Conservation (phyloP, 2,888 invertebrate genomes). For the Lepidonotus clava region DNA sequence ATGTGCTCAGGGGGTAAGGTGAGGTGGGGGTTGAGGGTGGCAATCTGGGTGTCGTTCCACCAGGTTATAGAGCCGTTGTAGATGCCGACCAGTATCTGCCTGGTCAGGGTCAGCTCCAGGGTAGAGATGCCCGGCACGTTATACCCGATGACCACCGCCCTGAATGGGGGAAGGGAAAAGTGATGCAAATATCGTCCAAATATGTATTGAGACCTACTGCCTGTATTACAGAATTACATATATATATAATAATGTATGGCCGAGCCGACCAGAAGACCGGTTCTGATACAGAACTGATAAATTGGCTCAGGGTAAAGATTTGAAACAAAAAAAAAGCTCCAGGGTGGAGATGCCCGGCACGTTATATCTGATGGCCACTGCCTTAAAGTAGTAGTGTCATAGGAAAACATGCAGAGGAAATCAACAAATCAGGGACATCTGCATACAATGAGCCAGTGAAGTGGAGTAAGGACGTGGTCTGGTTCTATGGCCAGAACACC, state of each 20-base stretch:
- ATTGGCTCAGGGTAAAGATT: too few species aligned
- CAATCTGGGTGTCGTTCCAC: slow-evolving; percentile 72
- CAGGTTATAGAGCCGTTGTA: slow-evolving; percentile 72
- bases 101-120: slow-evolving; percentile 67
- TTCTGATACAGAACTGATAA: too few species aligned
- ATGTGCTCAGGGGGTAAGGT: slow-evolving; percentile 69
- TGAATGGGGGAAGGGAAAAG: slow-evolving; percentile 64
- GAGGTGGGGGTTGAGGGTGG: slow-evolving; percentile 65
- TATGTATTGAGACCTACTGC: too few species aligned
- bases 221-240: too few species aligned
- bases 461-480: slow-evolving; percentile 56
- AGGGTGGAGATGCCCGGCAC: too few species aligned
- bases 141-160: slow-evolving; percentile 72
- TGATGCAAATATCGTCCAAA: background rate
- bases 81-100: slow-evolving; percentile 72
- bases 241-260: too few species aligned
- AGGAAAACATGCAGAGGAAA: too few species aligned
- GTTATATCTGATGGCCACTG: too few species aligned
- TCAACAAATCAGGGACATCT: too few species aligned
- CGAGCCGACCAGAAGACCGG: too few species aligned
- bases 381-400: too few species aligned
- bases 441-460: slow-evolving; percentile 49
- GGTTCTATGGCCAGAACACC: slow-evolving; percentile 56
- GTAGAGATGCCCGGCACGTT: slow-evolving; percentile 70
- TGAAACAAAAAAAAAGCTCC: background rate